phyloP scores from a whole-genome alignment of 2,888 invertebrate species.

The Gryllus longicercus region DNA sequence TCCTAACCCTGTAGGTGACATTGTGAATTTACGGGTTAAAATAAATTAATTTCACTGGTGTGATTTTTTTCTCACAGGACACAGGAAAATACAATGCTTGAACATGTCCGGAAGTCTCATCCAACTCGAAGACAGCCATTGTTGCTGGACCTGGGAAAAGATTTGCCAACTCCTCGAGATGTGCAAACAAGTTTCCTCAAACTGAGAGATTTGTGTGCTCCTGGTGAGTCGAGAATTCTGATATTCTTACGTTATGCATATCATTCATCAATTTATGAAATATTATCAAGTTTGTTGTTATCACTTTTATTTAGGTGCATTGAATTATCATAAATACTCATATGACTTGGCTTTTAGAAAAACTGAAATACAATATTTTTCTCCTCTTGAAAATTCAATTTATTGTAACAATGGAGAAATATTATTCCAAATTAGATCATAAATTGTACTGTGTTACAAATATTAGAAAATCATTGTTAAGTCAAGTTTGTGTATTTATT shows the following conservation, averaged over 20 bases:
- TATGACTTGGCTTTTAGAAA: too few relatives aligned
- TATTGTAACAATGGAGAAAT: too few relatives aligned
- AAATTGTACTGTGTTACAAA: too few relatives aligned
- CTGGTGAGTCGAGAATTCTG: conserved; percentile 52
- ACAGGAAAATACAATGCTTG: conserved; percentile 67
- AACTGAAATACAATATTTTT: too few relatives aligned
- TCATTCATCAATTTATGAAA: not conserved
- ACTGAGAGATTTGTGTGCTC: conserved; percentile 71
- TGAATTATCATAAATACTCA: too few relatives aligned
- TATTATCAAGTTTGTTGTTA: too few relatives aligned
- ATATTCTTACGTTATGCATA: not conserved
- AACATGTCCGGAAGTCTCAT: conserved; percentile 67
- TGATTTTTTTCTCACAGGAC: conserved; percentile 45
- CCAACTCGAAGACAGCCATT: conserved; percentile 59
- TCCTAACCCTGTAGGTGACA: too few relatives aligned
- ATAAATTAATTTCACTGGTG: not conserved
- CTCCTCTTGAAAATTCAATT: too few relatives aligned
- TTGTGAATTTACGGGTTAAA: not conserved
- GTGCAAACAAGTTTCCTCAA: conserved; percentile 64
- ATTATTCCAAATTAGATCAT: not conserved
- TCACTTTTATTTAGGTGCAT: too few relatives aligned
- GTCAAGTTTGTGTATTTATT: too few relatives aligned
- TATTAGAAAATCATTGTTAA: too few relatives aligned
- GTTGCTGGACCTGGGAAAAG: conserved; percentile 63
- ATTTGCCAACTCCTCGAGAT: conserved; percentile 60